Base-by-base conservation (phyloP, 2,888 invertebrate genomes). In the Lysandra bellargus region DNA sequence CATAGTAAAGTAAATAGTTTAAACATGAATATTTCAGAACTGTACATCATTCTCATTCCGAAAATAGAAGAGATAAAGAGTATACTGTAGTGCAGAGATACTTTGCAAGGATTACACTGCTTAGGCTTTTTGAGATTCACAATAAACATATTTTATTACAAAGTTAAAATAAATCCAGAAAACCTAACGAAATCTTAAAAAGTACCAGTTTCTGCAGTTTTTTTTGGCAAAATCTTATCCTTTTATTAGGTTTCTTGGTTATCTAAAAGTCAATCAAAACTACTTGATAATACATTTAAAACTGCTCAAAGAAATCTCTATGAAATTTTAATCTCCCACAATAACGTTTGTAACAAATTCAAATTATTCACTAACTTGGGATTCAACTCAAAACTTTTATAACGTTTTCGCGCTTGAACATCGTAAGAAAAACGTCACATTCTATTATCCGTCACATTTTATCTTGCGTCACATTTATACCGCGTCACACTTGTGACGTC, bases 381-480 rank as follows among this genome's bases (percentile, higher is more conserved):
- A 69, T 69, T 37, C 5, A 37, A 37, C 69, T 69, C 0, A 37
- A 37, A 69, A 69, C 69, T 69, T 69, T 69, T 37, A 37, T 33
- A 33, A 69, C 37, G 14, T 37, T 69, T 37, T 37, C 69, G 1
- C 37, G 69, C 69, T 69, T 17, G 64, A 64, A 30, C 30, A 64
- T 69, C 12, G 69, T 37, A 69, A 37, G 69, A 37, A 69, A 69
- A 69, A 69, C 33, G 75, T 73, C 44, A 79, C 23, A 57, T 49
- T 49, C 49, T 49, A 49, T 49, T 49, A 12, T 9, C 49, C 9
- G 49, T 9, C 49, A 49, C 49, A 49, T 49, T 49, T 49, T 49
- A 49, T 49, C 9, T 49, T 9, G 49, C 17, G 53, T 57, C 17
- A 57, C 57, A 57, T 17, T 17, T 57, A 57, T 57, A 57, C 17